Evolutionary conservation across 2,888 invertebrate species (phyloP), one percentile per base, ranked within the genome.

Genomic region (Liposcelis brunnea): DNA sequence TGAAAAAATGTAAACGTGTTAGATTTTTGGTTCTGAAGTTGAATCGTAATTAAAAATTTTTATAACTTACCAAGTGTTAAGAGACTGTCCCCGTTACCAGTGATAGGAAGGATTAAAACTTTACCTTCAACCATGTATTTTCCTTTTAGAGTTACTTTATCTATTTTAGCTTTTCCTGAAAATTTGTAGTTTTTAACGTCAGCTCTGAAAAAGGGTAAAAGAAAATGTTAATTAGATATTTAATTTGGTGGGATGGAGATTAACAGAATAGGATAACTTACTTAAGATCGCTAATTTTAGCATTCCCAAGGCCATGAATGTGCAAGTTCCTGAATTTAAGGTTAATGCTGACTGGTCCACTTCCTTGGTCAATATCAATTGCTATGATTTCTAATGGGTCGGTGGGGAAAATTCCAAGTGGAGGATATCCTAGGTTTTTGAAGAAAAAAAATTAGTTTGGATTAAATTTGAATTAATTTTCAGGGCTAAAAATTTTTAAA

Each of bases 51-150:
- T 26, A 8, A 26, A 26, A 26, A 26, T 4, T 26, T 8, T 14
- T 14, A 16, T 35, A 47, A 43, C n/a, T 50, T 43, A 50, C 50
- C 45, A 8, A 50, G 35, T 18, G 46, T 47, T 11, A 49, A 16
- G 12, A 16, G 43, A 32, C 37, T 42, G 11, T 47, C 31, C 8
- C 50, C 50, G 1, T 49, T 36, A 15, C 50, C 50, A 19, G 35
- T 43, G 12, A 50, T 45, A 12, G 49, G 50, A 8, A 50, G 43
- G 8, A 50, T 46, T 21, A 50, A 42, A 15, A 50, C 37, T 35
- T 48, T 48, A 2, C 50, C 50, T 14, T 48, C 42, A 26, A 50
- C 38, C 8, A 14, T 32, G 47, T 50, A 50, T 15, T 45, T 19
- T 2, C 35, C 36, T 31, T 36, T 14, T n/a, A 48, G 5, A 3